Evolutionary conservation across 2,888 invertebrate species (phyloP).

Genomic region (Eretmocerus hayati): DNA sequence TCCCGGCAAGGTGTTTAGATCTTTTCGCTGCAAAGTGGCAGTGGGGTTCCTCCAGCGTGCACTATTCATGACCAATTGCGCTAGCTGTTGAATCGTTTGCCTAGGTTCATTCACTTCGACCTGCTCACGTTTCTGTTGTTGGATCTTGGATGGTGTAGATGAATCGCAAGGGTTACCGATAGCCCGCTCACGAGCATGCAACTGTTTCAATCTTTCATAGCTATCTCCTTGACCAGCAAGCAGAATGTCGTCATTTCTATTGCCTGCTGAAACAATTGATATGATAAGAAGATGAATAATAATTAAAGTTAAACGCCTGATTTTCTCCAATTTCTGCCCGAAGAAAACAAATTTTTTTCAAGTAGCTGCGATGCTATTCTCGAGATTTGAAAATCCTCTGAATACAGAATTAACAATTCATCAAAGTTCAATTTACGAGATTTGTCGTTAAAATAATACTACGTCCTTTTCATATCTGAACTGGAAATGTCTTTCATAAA

Average conservation of each 20-base stretch:
- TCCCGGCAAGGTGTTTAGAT: slow-evolving; percentile 6
- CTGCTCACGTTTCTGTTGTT: slow-evolving; percentile 1
- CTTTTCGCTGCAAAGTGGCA: slow-evolving; percentile 17
- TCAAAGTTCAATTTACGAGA: too few relatives aligned
- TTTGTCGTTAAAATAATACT: too few relatives aligned
- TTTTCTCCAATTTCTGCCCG: too few relatives aligned
- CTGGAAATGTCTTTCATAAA: too few relatives aligned
- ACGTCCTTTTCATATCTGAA: too few relatives aligned
- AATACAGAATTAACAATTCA: too few relatives aligned
- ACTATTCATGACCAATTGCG: slow-evolving; percentile 42
- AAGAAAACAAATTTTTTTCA: too few relatives aligned
- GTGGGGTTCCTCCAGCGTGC: slow-evolving; percentile 38
- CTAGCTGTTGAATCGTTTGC: slow-evolving; percentile 41
- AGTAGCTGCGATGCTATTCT: too few relatives aligned
- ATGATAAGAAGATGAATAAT: background rate
- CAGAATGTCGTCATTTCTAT: slow-evolving; percentile 25
- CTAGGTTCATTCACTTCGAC: slow-evolving; percentile 29
- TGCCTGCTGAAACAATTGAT: background rate
- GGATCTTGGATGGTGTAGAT: slow-evolving; percentile 39
- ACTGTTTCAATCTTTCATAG: slow-evolving; percentile 34
- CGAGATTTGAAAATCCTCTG: too few relatives aligned
- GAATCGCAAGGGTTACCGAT: slow-evolving; percentile 33
- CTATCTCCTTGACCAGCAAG: slow-evolving; percentile 37
- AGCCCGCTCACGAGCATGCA: slow-evolving; percentile 24
- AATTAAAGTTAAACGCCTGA: too few relatives aligned